Base-by-base conservation (phyloP, 1,140 invertebrate genomes). In the Ladona fulva region DNA sequence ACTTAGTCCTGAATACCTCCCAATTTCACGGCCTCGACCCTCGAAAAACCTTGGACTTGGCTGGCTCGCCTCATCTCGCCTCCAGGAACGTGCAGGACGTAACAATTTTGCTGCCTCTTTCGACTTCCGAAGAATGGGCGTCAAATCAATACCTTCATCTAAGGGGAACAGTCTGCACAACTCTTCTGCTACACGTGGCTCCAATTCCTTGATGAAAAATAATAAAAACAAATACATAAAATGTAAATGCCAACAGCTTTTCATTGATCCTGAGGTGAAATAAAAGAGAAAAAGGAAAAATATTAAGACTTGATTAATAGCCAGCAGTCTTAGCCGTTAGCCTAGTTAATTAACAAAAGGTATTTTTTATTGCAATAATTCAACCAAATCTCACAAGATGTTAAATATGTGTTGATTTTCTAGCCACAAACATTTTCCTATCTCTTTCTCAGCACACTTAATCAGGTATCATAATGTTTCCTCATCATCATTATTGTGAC, bases 121-220 rank as follows among this genome's bases (percentile, higher is more conserved):
- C 7, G 95, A 94, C 84, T 95, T 94, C 80, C 92, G 89, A 78
- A 97, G 87, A 80, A 98, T 95, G 59, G 94, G 92, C 37, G 92
- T 94, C 86, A 98, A 90, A 87, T 98, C 96, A 80, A 97, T 93
- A 82, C 92, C 92, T 81, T 97, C 93, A 86, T 99, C 97, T 85
- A 95, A 91, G 5, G 95, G 93, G 86, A 99, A 99, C 66, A 99
- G 86, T 80, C 96, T 91, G 84, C 97, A 99, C 42, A 99, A 87
- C 85, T 97, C 94, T 84, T 97, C 95, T 42, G 95, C 97, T 79
- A 98, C 95, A 83, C 93, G 91, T 16, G 96, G 96, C 83, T 98
- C 97, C 79, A 99, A 96, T 89, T 98, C 96, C 89, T 98, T 25
- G 74, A n/a, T 44, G 6, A 42, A 42, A 25, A 75, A 78, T 59